Conservation (phyloP, 2,113 vertebrate genomes). For the Hipposideros armiger region DNA sequence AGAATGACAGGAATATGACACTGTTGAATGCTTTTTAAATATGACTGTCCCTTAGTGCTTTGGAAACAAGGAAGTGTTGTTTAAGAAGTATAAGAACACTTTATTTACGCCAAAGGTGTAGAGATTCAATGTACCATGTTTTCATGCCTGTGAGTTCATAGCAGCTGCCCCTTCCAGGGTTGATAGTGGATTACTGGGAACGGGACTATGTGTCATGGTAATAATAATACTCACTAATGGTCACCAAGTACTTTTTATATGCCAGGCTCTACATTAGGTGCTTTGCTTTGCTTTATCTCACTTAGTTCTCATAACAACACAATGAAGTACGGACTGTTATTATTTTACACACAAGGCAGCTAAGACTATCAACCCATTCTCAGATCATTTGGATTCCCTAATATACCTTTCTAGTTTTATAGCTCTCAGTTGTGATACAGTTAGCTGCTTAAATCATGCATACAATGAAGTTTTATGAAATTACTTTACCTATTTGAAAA, state of each 20-base stretch:
- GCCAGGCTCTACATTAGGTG: no score
- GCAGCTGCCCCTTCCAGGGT: background rate
- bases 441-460: background rate
- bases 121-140: background rate
- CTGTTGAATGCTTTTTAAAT: background rate
- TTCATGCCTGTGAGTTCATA: background rate
- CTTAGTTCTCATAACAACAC: background rate
- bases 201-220: background rate
- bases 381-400: background rate
- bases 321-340: background rate
- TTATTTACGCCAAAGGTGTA: background rate
- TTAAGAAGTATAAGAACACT: conserved; percentile 2
- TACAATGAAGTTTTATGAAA: background rate
- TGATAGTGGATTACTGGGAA: background rate
- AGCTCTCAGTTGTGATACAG: background rate
- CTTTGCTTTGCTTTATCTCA: background rate
- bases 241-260: background rate
- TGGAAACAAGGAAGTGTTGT: background rate
- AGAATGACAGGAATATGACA: background rate
- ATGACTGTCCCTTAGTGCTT: background rate
- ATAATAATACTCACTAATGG: background rate
- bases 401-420: background rate
- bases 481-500: conserved; percentile 22
- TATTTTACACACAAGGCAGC: background rate
- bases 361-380: background rate